Base-by-base conservation (phyloP, 2,888 invertebrate genomes). In the Toxonevra muliebris region DNA sequence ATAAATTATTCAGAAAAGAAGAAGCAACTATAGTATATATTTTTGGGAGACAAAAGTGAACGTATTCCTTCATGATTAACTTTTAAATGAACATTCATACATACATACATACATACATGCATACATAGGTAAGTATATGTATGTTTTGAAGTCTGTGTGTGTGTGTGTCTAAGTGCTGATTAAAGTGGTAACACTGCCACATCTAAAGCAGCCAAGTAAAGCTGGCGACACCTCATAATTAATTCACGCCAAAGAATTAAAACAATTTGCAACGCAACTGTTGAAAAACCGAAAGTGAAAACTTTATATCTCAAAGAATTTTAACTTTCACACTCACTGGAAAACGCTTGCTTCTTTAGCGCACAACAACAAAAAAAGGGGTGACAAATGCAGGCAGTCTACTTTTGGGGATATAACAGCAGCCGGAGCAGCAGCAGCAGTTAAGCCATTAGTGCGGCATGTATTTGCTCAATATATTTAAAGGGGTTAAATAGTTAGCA, bases 161-260 rank as follows among this genome's bases (percentile, higher is more conserved):
- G 54, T 54, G 54, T n/a, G n/a, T n/a, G n/a, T n/a, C n/a, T n/a
- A n/a, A n/a, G n/a, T n/a, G n/a, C n/a, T n/a, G n/a, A 2, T 2
- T 48, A n/a, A 48, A 48, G 48, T 48, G 48, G 12, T 8, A 30
- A 30, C 30, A 30, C 30, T 30, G 30, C 30, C 30, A 30, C 30
- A 30, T 10, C 52, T 50, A 42, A 12, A 42, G 42, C 53, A 15
- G 58, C 43, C 8, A 42, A 11, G n/a, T 13, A 20, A 63, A 69
- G 65, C 57, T 62, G 71, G 69, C 72, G 76, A 76, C 77, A 77
- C 77, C 77, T 82, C 77, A 82, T 83, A 75, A 83, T 82, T 82
- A 82, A 83, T 83, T 81, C 79, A 82, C 73, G 75, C 76, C 74
- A 63, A 77, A 68, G 76, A 77, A 80, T 80, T 79, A 79, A 81